Base-by-base conservation (phyloP, 2,113 vertebrate genomes). In the Euleptes europaea region DNA sequence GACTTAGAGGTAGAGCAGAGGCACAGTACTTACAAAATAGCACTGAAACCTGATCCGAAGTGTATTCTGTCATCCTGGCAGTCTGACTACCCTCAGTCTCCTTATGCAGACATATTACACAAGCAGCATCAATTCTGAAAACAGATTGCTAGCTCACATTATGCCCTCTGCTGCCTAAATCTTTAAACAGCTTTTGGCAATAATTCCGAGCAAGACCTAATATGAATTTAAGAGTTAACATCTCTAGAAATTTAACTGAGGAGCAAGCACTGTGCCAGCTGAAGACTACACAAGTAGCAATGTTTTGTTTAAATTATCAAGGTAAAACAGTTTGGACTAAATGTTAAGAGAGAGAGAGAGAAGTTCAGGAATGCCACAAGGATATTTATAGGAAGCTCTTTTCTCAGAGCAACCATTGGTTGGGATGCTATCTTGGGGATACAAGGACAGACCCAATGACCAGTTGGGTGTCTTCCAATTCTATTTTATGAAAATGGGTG, bases 91-190 rank as follows among this genome's bases (percentile, higher is more conserved):
- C 1, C 12, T 86, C 65, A 79, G 4, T 82, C 23, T n/a, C 78
- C 82, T 60, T 60, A 57, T 3, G 42, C 47, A 84, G 42, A 84
- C 31, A 54, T 80, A 60, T 70, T 88, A 84, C 83, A 91, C 40
- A 69, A 49, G 0, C 83, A 40, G 49, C 44, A 73, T 86, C 49
- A 15, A 44, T 77, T 84, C 17, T 14, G 44, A 74, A 74, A n/a
- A 49, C 0, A 60, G 82, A 89, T 87, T 91, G 79, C 75, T 88
- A 93, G 93, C 86, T 95, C 95, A 85, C 86, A 70, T 84, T 95
- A 92, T 92, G 91, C 95, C 95, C 96, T 96, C 96, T 96, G 86
- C 96, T 95, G 96, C 86, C 82, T 75, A 15, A 79, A 11, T 88
- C 19, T 60, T 78, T 2, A 33, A 91, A 85, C 26, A 57, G 35